Evolutionary conservation across 2,888 invertebrate genomes (phyloP).

Genomic region (Ormia ochracea): DNA sequence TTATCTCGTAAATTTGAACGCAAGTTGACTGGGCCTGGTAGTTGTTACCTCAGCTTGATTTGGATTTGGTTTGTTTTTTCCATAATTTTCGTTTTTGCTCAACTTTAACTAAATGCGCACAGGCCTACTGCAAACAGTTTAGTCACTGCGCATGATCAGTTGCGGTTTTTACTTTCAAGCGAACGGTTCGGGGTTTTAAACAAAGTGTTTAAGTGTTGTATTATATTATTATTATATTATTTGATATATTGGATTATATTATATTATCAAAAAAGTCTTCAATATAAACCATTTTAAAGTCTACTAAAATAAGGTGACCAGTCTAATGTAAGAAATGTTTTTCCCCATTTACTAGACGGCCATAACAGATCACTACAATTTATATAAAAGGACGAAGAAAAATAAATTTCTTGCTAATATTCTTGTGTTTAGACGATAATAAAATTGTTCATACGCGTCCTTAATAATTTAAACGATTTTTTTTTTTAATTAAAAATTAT

Average conservation of each 20-base stretch:
- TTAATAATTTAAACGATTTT: background rate
- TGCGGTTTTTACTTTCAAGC: conserved; percentile 77
- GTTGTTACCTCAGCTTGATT: conserved; percentile 19
- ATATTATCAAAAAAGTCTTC: too few species aligned
- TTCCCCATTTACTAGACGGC: too few species aligned
- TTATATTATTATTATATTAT: too few species aligned
- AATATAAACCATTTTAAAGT: too few species aligned
- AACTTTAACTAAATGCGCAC: conserved; percentile 40
- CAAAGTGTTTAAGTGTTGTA: conserved; percentile 8
- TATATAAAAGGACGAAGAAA: background rate
- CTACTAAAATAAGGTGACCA: too few species aligned
- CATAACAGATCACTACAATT: background rate
- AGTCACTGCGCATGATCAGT: conserved; percentile 71
- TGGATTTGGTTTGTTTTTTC: conserved; percentile 29
- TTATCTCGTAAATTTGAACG: conserved; percentile 43
- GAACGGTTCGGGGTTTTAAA: conserved; percentile 67
- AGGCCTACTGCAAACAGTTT: conserved; percentile 54
- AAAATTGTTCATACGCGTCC: conserved; percentile 26
- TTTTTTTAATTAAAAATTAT: background rate
- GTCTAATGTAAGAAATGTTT: too few species aligned
- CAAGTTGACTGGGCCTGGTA: conserved; percentile 23
- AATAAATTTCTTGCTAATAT: background rate
- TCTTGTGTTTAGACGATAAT: background rate
- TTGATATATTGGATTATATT: too few species aligned
- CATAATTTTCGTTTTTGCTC: conserved; percentile 19